Conservation (phyloP, 92 coral and sea anemone genomes). For the Heliopora coerulea region DNA sequence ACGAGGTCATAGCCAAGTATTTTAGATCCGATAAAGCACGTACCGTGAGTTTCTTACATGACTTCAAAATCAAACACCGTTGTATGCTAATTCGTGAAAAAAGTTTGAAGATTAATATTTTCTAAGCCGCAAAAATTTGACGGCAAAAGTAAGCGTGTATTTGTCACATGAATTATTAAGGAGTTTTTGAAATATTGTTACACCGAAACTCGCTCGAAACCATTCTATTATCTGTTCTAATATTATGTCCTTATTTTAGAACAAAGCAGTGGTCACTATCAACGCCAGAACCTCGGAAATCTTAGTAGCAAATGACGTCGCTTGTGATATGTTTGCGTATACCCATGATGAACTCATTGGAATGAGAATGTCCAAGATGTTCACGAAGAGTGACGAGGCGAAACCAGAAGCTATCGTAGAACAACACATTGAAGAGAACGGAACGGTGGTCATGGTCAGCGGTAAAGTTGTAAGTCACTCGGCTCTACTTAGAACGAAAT, state of each 20-base stretch:
- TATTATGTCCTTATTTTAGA: conserved; percentile 44
- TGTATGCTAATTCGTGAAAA: too few relatives aligned
- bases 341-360: conserved; percentile 81
- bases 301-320: conserved; percentile 90
- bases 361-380: conserved; percentile 76
- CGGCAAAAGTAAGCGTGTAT: too few relatives aligned
- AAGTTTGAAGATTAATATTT: too few relatives aligned
- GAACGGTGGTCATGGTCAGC: conserved; percentile 88
- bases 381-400: conserved; percentile 75
- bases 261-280: conserved; percentile 92
- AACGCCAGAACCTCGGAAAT: conserved; percentile 95
- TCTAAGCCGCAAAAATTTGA: too few relatives aligned
- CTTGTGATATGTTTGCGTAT: conserved; percentile 78
- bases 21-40: too few relatives aligned
- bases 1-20: too few relatives aligned
- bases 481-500: background rate
- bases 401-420: conserved; percentile 86
- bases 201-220: too few relatives aligned
- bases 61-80: too few relatives aligned
- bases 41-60: too few relatives aligned
- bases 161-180: too few relatives aligned
- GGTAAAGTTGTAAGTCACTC: conserved; percentile 91
- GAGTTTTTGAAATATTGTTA: too few relatives aligned
- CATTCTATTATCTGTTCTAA: background rate
- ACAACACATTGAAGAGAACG: conserved; percentile 91